Conservation (phyloP, 2,888 invertebrate genomes). For the Slavum lentiscoides region DNA sequence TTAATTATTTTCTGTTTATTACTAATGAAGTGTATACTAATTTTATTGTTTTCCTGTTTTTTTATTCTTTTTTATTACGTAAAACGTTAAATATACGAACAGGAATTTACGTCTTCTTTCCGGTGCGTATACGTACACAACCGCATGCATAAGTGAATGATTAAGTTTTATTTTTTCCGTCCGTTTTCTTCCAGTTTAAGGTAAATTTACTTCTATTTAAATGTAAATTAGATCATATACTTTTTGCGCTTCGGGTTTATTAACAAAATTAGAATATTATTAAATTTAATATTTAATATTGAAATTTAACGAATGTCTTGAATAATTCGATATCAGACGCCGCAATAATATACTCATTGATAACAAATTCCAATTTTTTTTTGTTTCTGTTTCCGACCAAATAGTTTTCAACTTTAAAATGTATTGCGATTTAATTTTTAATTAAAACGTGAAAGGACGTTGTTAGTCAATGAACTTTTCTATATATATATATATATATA, state of each 20-base stretch:
- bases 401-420: slow-evolving; percentile 36
- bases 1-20: no score
- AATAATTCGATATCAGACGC: background rate
- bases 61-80: no score
- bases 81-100: no score
- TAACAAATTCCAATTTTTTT: background rate
- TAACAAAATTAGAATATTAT: no score
- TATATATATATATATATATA: no score
- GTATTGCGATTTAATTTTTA: background rate
- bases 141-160: background rate
- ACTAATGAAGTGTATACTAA: no score
- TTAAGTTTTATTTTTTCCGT: background rate
- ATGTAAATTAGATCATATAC: no score
- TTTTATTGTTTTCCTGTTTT: no score
- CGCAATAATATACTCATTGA: background rate
- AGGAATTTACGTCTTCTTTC: no score
- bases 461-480: background rate
- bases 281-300: no score
- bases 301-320: background rate
- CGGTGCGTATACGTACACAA: no score
- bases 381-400: background rate
- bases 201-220: background rate
- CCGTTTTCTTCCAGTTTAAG: background rate
- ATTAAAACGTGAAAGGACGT: background rate
- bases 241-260: no score